These are phyloP conservation scores for Rhamnusium bicolor DNA, from an alignment of 2,888 invertebrate species.

Conservation along the genomic window DNA sequence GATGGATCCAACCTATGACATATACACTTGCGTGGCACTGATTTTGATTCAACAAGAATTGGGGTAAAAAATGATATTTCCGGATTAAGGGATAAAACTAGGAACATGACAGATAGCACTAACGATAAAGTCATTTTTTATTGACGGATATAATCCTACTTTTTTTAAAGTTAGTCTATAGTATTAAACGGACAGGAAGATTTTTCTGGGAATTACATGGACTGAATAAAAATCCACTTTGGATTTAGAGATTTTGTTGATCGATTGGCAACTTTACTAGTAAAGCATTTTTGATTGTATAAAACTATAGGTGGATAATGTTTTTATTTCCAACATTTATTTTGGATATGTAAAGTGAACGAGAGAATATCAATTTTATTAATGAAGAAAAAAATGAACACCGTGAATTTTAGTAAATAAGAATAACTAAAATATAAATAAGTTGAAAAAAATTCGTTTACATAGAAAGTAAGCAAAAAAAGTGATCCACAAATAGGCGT, in stretches of 20 bases:
- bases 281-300: background rate
- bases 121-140: conserved; percentile 11
- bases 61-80: background rate
- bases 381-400: too few relatives aligned
- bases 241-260: conserved; percentile 11
- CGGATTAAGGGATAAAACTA: conserved; percentile 19
- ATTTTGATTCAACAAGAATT: conserved; percentile 11
- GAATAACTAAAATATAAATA: too few relatives aligned
- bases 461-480: too few relatives aligned
- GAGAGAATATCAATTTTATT: too few relatives aligned
- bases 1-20: background rate
- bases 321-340: too few relatives aligned
- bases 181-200: background rate
- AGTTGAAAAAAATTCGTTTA: too few relatives aligned
- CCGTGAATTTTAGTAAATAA: too few relatives aligned
- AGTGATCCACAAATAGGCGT: too few relatives aligned
- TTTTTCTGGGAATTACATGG: background rate
- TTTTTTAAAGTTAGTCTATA: background rate
- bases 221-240: conserved; percentile 5
- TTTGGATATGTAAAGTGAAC: background rate
- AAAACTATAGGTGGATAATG: background rate
- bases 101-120: conserved; percentile 1
- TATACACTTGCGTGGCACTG: background rate
- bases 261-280: conserved; percentile 4
- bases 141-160: conserved; percentile 11